Evolutionary conservation across 2,113 vertebrate species (phyloP), one percentile per base, ranked within the genome.

Genomic region (Aldabrachelys gigantea): DNA sequence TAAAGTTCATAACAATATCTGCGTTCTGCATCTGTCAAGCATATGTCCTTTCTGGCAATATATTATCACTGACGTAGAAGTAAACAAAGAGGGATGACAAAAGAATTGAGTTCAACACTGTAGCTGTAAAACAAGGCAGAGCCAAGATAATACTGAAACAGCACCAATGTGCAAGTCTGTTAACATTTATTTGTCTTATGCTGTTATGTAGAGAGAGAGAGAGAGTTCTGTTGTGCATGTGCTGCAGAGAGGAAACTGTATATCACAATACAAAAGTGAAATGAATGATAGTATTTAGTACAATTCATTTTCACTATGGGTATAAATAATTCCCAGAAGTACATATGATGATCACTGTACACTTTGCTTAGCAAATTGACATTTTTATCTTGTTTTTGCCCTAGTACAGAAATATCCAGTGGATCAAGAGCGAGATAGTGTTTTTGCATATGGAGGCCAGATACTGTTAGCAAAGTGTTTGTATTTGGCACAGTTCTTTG

Each of bases 11-110:
- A 95, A 35, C 89, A 95, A n/a, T 97, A 95, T 94, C 92, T 96
- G 90, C 35, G 95, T 93, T 92, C 90, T 93, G 89, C 95, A 96
- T 97, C 96, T 97, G 95, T 57, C 90, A 81, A 92, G 83, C 94
- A 97, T 88, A 94, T 97, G 96, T 95, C 96, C 93, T 96, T 96
- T 96, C 94, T 97, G 95, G 96, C 94, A 97, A 2, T 94, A 72
- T 86, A 38, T 89, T 88, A 94, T 94, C 94, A 44, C 78, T 89
- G 44, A 93, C 91, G 85, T 85, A 95, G 89, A 89, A 96, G 35
- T 95, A 94, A 96, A 94, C 95, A 92, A 91, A 89, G 87, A 91
- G 62, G 19, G 38, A 93, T 93, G 97, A 94, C 91, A 97, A 95
- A 95, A 94, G 89, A 96, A 92, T 89, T 72, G 90, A 85, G 19